These are phyloP conservation scores for Paraescarpia echinospica DNA, from an alignment of 1,140 invertebrate genomes.

Conservation along the genomic window DNA sequence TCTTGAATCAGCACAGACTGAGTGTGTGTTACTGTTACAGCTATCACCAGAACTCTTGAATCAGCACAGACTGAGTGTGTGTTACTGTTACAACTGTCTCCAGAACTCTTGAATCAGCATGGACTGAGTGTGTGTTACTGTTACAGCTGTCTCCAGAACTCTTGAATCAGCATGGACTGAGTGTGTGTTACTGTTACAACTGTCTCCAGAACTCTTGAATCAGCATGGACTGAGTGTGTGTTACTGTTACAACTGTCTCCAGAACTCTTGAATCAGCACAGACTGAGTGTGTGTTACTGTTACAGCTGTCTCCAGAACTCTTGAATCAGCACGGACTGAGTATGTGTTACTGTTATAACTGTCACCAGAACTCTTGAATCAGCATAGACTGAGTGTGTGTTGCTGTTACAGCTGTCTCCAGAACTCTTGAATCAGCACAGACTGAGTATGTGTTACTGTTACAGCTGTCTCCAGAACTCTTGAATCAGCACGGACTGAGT, in stretches of 20 bases:
- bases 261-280: background rate
- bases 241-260: background rate
- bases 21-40: background rate
- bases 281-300: background rate
- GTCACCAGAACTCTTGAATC: too few relatives aligned
- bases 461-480: background rate
- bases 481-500: background rate
- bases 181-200: constrained; percentile 68
- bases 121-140: background rate
- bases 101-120: background rate
- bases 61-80: background rate
- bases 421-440: too few relatives aligned
- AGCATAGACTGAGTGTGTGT: too few relatives aligned
- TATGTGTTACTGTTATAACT: background rate
- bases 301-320: too few relatives aligned
- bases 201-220: background rate
- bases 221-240: background rate
- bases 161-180: constrained; percentile 75
- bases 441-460: background rate
- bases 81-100: background rate
- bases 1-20: background rate
- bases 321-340: background rate
- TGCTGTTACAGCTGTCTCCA: too few relatives aligned
- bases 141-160: constrained; percentile 75
- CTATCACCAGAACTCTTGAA: background rate